phyloP scores from a whole-genome alignment of 2,888 invertebrate species.

The Cistogaster globosa region DNA sequence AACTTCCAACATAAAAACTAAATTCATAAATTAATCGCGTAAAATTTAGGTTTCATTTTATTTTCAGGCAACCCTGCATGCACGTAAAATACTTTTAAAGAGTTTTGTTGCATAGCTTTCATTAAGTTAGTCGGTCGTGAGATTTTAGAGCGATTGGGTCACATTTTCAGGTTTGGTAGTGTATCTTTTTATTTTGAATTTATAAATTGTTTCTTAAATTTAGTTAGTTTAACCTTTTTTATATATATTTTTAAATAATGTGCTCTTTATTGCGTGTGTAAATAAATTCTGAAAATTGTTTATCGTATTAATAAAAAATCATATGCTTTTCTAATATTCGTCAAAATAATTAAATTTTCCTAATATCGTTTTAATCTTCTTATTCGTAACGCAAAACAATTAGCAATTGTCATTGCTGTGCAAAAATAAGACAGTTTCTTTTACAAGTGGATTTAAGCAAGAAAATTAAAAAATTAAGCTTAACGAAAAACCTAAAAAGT shows the following conservation, averaged over 20 bases:
- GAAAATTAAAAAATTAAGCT: constrained; percentile 6
- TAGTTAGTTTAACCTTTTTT: constrained; percentile 59
- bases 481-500: constrained; percentile 40
- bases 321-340: constrained; percentile 57
- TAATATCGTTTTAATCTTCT: constrained; percentile 27
- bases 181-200: constrained; percentile 16
- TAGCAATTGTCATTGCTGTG: constrained; percentile 67
- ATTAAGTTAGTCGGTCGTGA: constrained; percentile 78
- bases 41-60: too few species aligned
- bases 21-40: too few species aligned
- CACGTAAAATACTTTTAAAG: neutral
- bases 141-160: constrained; percentile 79
- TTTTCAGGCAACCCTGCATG: too few species aligned
- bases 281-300: neutral
- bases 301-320: constrained; percentile 7
- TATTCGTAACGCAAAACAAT: constrained; percentile 39
- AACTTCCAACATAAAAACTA: too few species aligned
- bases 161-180: constrained; percentile 27
- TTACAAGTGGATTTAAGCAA: constrained; percentile 50
- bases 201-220: constrained; percentile 66
- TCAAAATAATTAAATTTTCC: neutral
- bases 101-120: constrained; percentile 70
- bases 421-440: constrained; percentile 64
- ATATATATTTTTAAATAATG: neutral
- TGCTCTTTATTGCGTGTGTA: constrained; percentile 27